Percentiles rank a stretch among this genome's conserved stretches.
Conservation (phyloP, 2,888 invertebrate species). For the Xestia sexstrigata region DNA sequence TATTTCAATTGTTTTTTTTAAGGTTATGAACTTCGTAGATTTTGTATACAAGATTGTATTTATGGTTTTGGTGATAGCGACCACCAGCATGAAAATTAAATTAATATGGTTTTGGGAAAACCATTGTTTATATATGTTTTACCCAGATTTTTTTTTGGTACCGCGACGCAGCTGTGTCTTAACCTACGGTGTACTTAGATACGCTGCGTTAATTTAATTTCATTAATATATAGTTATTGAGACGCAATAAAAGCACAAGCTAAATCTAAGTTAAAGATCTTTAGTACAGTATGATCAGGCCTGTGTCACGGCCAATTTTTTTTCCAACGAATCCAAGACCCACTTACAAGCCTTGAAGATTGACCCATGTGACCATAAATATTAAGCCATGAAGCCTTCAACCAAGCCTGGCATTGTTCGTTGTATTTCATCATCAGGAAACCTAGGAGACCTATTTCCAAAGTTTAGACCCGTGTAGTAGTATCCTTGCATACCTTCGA, state of each 20-base stretch:
- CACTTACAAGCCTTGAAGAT: background rate
- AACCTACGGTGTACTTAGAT: no score
- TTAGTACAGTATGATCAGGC: no score
- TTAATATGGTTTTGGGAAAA: no score
- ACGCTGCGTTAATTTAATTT: no score
- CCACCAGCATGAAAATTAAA: no score
- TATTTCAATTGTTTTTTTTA: background rate
- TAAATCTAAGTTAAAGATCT: background rate
- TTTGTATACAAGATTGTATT: no score
- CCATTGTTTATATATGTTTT: no score
- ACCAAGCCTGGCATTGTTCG: background rate
- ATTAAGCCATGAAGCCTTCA: background rate
- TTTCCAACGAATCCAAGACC: background rate
- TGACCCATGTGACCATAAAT: background rate
- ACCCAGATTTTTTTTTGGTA: no score
- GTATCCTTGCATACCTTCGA: background rate
- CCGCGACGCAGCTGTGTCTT: no score
- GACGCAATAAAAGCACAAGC: background rate
- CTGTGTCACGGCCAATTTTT: background rate
- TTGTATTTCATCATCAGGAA: background rate
- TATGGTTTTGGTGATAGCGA: no score
- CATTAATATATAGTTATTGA: background rate
- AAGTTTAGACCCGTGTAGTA: background rate
- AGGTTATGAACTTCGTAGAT: no score
- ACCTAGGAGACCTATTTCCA: background rate